Evolutionary conservation across 2,113 vertebrate genomes (phyloP).

Genomic region (Ursus arctos): DNA sequence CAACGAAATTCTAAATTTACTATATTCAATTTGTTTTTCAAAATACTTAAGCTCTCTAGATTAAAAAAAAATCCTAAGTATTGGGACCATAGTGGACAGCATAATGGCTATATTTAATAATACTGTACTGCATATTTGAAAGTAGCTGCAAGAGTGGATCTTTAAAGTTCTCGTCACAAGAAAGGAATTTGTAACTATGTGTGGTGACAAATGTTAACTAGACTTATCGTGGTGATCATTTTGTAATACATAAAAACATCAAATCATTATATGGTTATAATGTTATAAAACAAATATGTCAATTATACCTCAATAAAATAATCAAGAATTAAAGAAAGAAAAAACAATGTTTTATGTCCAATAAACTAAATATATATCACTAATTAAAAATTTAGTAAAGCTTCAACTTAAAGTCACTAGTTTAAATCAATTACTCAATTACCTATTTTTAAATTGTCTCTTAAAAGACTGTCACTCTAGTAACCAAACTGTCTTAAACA

Average conservation of each 20-base stretch:
- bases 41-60: neutral
- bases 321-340: neutral
- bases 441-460: neutral
- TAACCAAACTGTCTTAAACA: neutral
- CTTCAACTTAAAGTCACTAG: constrained; percentile 1
- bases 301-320: neutral
- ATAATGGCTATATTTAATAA: neutral
- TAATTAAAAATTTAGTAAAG: neutral
- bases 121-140: neutral
- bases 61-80: neutral
- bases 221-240: neutral
- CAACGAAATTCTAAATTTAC: neutral
- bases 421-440: neutral
- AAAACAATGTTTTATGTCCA: neutral
- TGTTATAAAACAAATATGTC: neutral
- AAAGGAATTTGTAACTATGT: neutral
- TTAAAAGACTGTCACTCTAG: neutral
- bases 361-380: neutral
- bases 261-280: neutral
- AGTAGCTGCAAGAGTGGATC: neutral
- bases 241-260: neutral
- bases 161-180: neutral
- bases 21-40: neutral
- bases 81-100: neutral
- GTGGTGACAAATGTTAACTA: neutral